These are phyloP conservation scores for Mechanitis messenoides DNA, from an alignment of 2,888 invertebrate species.

Conservation along the genomic window DNA sequence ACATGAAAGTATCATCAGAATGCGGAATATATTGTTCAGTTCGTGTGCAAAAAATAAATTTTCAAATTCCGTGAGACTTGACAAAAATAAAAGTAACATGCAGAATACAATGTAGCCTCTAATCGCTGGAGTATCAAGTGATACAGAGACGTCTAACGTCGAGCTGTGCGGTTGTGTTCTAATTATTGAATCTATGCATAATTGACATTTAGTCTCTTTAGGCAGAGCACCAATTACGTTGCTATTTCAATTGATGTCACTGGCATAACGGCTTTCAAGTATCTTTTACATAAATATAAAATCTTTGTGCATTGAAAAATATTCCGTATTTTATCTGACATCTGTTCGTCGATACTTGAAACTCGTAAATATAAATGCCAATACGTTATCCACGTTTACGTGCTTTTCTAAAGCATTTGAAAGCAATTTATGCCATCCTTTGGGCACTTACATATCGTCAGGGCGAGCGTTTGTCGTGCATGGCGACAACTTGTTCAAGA, in stretches of 20 bases:
- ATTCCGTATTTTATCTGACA: neutral
- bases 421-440: slow-evolving; percentile 45
- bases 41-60: slow-evolving; percentile 26
- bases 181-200: slow-evolving; percentile 45
- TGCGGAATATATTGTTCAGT: slow-evolving; percentile 18
- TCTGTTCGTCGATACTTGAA: slow-evolving; percentile 9
- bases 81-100: slow-evolving; percentile 52
- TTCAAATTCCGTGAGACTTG: slow-evolving; percentile 39
- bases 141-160: neutral
- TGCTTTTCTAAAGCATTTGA: slow-evolving; percentile 61
- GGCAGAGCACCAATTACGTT: slow-evolving; percentile 41
- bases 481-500: slow-evolving; percentile 72
- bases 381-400: slow-evolving; percentile 46
- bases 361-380: slow-evolving; percentile 31
- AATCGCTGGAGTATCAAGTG: slow-evolving; percentile 30
- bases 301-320: neutral
- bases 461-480: slow-evolving; percentile 61
- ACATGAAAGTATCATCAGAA: slow-evolving; percentile 2
- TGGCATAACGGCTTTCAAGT: slow-evolving; percentile 31
- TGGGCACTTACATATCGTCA: slow-evolving; percentile 68
- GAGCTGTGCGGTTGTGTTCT: slow-evolving; percentile 59
- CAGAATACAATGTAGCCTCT: slow-evolving; percentile 46
- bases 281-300: slow-evolving; percentile 17
- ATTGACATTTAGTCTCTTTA: slow-evolving; percentile 46
- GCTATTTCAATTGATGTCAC: slow-evolving; percentile 12